Conservation (phyloP, 2,888 invertebrate species). For the Lissonota sp. region DNA sequence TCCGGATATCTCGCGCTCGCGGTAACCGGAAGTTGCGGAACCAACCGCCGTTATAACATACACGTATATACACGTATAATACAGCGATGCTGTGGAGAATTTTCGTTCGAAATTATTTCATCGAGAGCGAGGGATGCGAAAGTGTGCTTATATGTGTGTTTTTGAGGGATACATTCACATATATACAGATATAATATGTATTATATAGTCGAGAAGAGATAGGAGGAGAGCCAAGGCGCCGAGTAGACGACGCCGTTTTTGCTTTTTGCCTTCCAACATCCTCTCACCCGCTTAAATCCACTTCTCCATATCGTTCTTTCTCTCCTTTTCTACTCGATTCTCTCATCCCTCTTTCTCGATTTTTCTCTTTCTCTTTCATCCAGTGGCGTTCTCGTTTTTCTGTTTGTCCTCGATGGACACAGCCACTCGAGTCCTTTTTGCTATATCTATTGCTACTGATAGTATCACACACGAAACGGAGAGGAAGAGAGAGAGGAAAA, state of each 20-base stretch:
- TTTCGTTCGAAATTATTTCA: constrained; percentile 59
- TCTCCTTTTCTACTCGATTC: constrained; percentile 19
- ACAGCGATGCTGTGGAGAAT: constrained; percentile 34
- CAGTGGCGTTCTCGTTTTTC: constrained; percentile 30
- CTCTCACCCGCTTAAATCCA: constrained; percentile 61
- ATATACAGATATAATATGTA: neutral
- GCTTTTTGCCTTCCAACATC: constrained; percentile 78
- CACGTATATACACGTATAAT: neutral
- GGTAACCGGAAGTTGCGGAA: constrained; percentile 57
- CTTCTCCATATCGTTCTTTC: constrained; percentile 53
- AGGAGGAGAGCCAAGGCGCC: constrained; percentile 74
- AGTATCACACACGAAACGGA: neutral
- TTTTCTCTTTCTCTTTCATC: constrained; percentile 16
- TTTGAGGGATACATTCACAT: constrained; percentile 17
- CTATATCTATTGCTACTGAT: constrained; percentile 42
- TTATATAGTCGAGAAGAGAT: constrained; percentile 38
- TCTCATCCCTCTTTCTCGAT: constrained; percentile 19
- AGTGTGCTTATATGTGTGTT: constrained; percentile 24
- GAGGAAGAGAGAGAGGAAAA: neutral
- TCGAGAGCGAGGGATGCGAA: constrained; percentile 36
- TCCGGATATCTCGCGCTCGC: constrained; percentile 62
- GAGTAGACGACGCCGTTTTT: constrained; percentile 77
- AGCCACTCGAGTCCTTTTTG: constrained; percentile 70
- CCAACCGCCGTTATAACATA: constrained; percentile 1
- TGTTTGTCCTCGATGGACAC: constrained; percentile 43